phyloP scores from a whole-genome alignment of 1,140 invertebrate species.

The Colletes latitarsis region DNA sequence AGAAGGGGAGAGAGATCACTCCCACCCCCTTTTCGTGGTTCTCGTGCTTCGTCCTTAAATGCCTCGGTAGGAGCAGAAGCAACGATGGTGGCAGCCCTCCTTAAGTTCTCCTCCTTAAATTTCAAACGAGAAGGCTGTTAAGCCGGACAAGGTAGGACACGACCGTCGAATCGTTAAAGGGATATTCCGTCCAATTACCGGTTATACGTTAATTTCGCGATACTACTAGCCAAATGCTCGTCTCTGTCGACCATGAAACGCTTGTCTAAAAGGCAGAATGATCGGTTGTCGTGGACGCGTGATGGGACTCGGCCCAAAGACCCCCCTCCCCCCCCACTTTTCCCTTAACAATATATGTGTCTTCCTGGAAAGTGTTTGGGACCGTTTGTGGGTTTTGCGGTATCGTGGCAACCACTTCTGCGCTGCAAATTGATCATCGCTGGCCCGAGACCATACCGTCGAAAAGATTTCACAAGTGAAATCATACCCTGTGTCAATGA shows the following conservation, averaged over 20 bases:
- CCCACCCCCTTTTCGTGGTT: conserved; percentile 47
- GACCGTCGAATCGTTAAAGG: conserved; percentile 52
- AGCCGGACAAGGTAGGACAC: conserved; percentile 49
- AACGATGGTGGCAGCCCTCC: conserved; percentile 50
- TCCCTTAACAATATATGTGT: not conserved
- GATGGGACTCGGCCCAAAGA: not conserved
- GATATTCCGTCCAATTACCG: conserved; percentile 53
- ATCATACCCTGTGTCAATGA: too few relatives aligned
- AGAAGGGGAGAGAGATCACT: conserved; percentile 19
- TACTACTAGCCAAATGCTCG: conserved; percentile 38
- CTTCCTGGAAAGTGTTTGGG: not conserved
- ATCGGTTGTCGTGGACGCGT: not conserved
- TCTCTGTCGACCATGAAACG: not conserved
- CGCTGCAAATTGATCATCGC: too few relatives aligned
- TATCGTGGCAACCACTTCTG: not conserved
- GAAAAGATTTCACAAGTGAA: too few relatives aligned
- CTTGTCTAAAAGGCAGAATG: conserved; percentile 4
- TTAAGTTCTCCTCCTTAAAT: conserved; percentile 57
- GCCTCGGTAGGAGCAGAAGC: conserved; percentile 40
- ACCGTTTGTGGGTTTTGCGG: not conserved
- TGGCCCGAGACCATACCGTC: too few relatives aligned
- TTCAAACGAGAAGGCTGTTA: conserved; percentile 53
- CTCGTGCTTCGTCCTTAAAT: conserved; percentile 52
- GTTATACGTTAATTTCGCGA: conserved; percentile 54
- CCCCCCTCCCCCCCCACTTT: not conserved